Evolutionary conservation across 2,888 invertebrate genomes (phyloP).

Genomic region (Physocephala rufipes): DNA sequence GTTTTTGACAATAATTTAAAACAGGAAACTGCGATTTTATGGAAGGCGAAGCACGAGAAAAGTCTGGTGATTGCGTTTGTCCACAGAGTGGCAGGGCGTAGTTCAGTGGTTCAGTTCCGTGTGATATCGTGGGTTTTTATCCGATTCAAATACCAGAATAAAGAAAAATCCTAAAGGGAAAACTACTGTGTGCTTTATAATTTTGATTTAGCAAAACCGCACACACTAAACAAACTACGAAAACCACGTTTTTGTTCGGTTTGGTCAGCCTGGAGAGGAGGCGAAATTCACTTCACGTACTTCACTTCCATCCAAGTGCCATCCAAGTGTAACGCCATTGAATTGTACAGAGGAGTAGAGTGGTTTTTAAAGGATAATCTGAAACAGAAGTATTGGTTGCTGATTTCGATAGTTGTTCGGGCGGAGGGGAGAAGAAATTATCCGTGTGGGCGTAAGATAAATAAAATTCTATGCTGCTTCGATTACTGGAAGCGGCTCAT

Average conservation of each 20-base stretch:
- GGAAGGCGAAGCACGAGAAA: conserved; percentile 44
- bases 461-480: neutral
- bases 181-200: conserved; percentile 9
- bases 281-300: neutral
- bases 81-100: conserved; percentile 45
- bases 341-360: conserved; percentile 55
- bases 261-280: neutral
- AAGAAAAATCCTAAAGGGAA: neutral
- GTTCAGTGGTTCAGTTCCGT: neutral
- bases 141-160: neutral
- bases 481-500: neutral
- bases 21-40: conserved; percentile 42
- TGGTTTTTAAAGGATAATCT: conserved; percentile 44
- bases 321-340: conserved; percentile 49
- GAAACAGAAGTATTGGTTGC: conserved; percentile 45
- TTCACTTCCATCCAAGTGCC: neutral
- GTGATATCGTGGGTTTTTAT: neutral
- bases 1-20: conserved; percentile 42
- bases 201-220: conserved; percentile 28
- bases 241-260: neutral
- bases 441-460: neutral
- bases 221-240: conserved; percentile 18
- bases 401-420: no score
- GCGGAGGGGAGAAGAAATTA: neutral
- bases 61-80: conserved; percentile 35